These are phyloP conservation scores for Drosophila anceps DNA, from an alignment of 2,888 invertebrate species.

Conservation along the genomic window DNA sequence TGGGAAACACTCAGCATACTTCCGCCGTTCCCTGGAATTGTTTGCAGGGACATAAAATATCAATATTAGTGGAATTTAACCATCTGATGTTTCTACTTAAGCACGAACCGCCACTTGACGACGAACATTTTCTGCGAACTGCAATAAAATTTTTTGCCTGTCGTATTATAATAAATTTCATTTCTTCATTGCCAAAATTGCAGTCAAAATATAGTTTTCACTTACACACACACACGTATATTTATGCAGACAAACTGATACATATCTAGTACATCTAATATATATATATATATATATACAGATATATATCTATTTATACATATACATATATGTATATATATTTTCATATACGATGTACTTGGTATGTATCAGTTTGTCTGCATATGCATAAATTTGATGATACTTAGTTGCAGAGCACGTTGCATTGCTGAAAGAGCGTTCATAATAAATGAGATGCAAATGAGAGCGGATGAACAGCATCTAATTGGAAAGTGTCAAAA, in stretches of 20 bases:
- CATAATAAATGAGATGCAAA: constrained; percentile 48
- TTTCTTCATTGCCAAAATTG: constrained; percentile 56
- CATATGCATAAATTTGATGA: constrained; percentile 36
- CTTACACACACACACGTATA: neutral
- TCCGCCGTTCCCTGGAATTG: constrained; percentile 23
- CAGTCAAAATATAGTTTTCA: constrained; percentile 24
- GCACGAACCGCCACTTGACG: constrained; percentile 55
- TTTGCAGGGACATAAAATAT: constrained; percentile 8
- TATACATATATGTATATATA: neutral
- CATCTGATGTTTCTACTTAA: constrained; percentile 37
- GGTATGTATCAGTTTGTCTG: constrained; percentile 23
- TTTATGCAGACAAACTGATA: no score
- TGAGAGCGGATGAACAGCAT: constrained; percentile 25
- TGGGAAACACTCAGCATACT: constrained; percentile 20
- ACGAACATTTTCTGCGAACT: constrained; percentile 45
- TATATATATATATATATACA: no score
- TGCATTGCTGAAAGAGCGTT: constrained; percentile 27
- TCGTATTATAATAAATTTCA: constrained; percentile 54
- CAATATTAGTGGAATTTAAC: constrained; percentile 20
- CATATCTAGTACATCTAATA: no score
- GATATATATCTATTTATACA: neutral
- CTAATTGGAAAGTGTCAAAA: constrained; percentile 61
- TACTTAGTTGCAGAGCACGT: constrained; percentile 36
- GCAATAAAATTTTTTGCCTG: constrained; percentile 47
- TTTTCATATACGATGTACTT: neutral